Evolutionary conservation across 2,113 vertebrate genomes (phyloP).

Genomic region (Nettapus auritus): DNA sequence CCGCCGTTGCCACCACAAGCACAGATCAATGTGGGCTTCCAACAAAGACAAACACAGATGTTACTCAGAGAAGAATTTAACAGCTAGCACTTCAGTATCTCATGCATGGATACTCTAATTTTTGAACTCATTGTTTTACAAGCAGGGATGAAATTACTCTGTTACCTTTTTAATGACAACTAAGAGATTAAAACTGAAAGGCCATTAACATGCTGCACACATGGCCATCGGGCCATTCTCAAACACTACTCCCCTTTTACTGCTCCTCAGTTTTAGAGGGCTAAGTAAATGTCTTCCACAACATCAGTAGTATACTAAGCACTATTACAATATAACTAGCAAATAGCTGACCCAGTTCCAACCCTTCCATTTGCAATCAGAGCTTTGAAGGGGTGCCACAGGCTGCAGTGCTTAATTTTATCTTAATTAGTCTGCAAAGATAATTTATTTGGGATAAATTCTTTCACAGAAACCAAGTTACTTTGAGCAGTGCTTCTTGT

Average conservation of each 20-base stretch:
- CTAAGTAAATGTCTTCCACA: neutral
- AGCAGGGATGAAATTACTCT: neutral
- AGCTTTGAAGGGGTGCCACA: constrained; percentile 4
- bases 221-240: neutral
- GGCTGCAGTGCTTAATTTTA: constrained; percentile 25
- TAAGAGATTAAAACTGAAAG: neutral
- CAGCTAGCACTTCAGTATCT: neutral
- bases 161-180: neutral
- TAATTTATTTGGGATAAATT: constrained; percentile 1
- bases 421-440: constrained; percentile 28
- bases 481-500: neutral
- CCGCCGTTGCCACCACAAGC: neutral
- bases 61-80: neutral
- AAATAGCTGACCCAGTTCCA: constrained; percentile 23
- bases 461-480: neutral
- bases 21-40: neutral
- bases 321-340: neutral
- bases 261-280: neutral
- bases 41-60: neutral
- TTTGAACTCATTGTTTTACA: neutral
- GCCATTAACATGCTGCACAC: neutral
- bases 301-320: neutral
- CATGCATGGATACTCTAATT: neutral
- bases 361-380: constrained; percentile 7
- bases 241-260: neutral